These are phyloP conservation scores for Laspeyria flexula DNA, from an alignment of 2,888 invertebrate genomes.

Conservation along the genomic window DNA sequence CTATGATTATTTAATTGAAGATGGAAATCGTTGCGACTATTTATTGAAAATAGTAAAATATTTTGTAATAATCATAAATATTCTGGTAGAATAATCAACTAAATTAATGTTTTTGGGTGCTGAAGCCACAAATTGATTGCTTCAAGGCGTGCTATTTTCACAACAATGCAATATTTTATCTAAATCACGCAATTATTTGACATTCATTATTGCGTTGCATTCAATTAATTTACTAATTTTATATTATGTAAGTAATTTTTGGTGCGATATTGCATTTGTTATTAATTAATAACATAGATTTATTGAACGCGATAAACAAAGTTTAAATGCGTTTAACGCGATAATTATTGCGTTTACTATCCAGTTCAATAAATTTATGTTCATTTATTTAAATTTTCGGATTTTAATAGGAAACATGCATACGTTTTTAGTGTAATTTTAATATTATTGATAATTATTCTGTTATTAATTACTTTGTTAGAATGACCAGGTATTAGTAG, in stretches of 20 bases:
- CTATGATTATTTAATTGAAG: conserved; percentile 20
- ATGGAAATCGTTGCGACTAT: background rate
- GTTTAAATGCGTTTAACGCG: background rate
- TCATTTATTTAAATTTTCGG: conserved; percentile 23
- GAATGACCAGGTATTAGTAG: conserved; percentile 72
- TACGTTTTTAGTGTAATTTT: conserved; percentile 39
- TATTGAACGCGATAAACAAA: conserved; percentile 17
- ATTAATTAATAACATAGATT: conserved; percentile 15
- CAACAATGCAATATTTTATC: conserved; percentile 25
- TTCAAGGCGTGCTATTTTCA: conserved; percentile 23
- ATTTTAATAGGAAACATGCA: conserved; percentile 53
- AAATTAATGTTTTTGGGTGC: conserved; percentile 25
- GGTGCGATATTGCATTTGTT: conserved; percentile 1
- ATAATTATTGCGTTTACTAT: conserved; percentile 7
- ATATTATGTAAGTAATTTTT: conserved; percentile 25
- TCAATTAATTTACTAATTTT: conserved; percentile 23
- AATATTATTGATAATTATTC: conserved; percentile 34
- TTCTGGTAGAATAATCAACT: conserved; percentile 14
- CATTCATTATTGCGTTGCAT: conserved; percentile 25
- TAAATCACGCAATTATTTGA: conserved; percentile 16
- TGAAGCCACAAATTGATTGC: conserved; percentile 31
- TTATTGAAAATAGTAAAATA: background rate
- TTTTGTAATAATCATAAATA: conserved; percentile 18
- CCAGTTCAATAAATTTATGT: conserved; percentile 10
- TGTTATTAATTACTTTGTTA: conserved; percentile 54